Conservation (phyloP, 2,113 vertebrate genomes). For the Tauraco erythrolophus region DNA sequence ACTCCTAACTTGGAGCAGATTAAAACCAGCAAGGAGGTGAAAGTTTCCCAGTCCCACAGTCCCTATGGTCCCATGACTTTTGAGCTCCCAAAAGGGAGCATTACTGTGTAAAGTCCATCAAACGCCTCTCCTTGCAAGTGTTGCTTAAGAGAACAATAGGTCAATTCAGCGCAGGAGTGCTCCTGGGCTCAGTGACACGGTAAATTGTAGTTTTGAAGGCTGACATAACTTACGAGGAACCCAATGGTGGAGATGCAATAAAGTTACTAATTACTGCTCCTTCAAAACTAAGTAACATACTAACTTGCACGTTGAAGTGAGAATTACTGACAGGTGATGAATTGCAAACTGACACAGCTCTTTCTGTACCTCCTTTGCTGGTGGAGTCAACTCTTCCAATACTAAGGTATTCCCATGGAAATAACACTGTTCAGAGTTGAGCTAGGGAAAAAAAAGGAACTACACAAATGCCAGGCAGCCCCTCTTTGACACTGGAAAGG, state of each 20-base stretch:
- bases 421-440: neutral
- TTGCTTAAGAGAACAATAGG: conserved; percentile 33
- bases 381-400: neutral
- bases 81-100: conserved; percentile 8
- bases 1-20: neutral
- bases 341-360: neutral
- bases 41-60: conserved; percentile 1
- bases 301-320: neutral
- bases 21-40: neutral
- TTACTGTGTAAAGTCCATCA: conserved; percentile 57
- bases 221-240: neutral
- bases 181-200: neutral
- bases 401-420: neutral
- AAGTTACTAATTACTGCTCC: conserved; percentile 19
- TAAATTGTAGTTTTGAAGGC: neutral
- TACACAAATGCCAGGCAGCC: neutral
- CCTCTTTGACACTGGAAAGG: neutral
- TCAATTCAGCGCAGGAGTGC: neutral
- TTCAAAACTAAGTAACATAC: conserved; percentile 36
- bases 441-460: neutral
- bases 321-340: conserved; percentile 17
- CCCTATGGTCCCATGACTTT: neutral
- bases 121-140: neutral
- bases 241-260: neutral
- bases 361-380: neutral